Evolutionary conservation across 1,140 invertebrate species (phyloP), one percentile per base, ranked within the genome.

Genomic region (Nautilus pompilius): DNA sequence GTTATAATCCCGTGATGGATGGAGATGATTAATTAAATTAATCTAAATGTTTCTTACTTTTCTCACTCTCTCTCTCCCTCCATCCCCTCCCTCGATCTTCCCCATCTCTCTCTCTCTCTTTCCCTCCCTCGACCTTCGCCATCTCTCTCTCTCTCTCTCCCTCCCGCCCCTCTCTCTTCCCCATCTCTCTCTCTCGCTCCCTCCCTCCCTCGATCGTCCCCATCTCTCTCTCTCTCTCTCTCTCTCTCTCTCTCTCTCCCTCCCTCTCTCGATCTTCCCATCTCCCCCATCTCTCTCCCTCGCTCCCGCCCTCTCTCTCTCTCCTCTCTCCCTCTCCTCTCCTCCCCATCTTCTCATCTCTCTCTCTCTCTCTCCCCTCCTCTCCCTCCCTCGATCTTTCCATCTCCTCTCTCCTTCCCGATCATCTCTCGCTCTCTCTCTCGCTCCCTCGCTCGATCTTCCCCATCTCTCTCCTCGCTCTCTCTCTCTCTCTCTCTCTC

Each of bases 401-500:
- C 22, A n/a, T 53, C n/a, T 10, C n/a, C n/a, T n/a, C 8, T 41
- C n/a, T 41, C 36, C n/a, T 41, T 41, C 36, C n/a, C 36, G 8
- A 10, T 41, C 36, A 10, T 41, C 36, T 41, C n/a, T n/a, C n/a
- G 8, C 36, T 41, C n/a, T 41, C 36, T 41, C n/a, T 41, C 8
- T 41, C n/a, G 8, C 8, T 41, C n/a, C n/a, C 36, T 41, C n/a
- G 8, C 36, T 41, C 36, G 8, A 10, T 41, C 36, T 41, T 41
- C 36, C n/a, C n/a, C 36, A 10, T 41, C 36, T 41, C n/a, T 41
- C 36, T 41, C n/a, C 36, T 41, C 3, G 6, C 58, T 15, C 17
- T 59, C 41, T 29, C 8, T 49, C 34, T 48, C 17, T 48, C 28
- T 20, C n/a, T 15, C 33, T 46, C 33, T 51, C 13, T 71, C 55